Conservation (phyloP, 2,888 invertebrate species). For the Noctuana brunneofusca region DNA sequence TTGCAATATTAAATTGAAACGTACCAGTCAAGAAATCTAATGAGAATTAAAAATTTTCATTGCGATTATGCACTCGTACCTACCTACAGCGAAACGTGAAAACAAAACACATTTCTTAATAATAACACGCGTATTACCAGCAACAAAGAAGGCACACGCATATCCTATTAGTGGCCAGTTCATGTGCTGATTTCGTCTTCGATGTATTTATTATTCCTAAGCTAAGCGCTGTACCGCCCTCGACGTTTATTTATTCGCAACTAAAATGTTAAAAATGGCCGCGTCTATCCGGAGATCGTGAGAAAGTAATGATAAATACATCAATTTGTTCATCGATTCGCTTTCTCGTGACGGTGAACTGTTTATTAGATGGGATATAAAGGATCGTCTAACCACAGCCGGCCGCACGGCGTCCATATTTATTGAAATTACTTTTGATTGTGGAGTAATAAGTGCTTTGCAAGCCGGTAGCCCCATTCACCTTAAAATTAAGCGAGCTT, state of each 20-base stretch:
- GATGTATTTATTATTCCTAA: constrained; percentile 13
- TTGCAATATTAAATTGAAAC: too few relatives aligned
- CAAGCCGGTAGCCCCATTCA: constrained; percentile 69
- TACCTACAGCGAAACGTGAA: background rate
- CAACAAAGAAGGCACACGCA: constrained; percentile 17
- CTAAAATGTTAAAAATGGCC: constrained; percentile 45
- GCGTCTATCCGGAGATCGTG: constrained; percentile 65
- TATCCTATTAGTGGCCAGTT: background rate
- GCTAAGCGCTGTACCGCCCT: constrained; percentile 27
- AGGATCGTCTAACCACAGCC: constrained; percentile 66
- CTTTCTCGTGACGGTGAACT: constrained; percentile 80
- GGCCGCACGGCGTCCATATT: constrained; percentile 67
- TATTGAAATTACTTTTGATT: constrained; percentile 83
- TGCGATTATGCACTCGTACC: background rate
- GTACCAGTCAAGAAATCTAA: too few relatives aligned
- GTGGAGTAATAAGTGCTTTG: constrained; percentile 70
- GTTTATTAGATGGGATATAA: constrained; percentile 78
- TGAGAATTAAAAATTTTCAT: too few relatives aligned
- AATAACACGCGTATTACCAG: background rate
- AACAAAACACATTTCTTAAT: background rate
- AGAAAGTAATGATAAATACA: constrained; percentile 81
- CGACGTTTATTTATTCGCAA: constrained; percentile 44
- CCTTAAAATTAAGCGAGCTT: constrained; percentile 69
- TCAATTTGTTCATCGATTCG: constrained; percentile 75
- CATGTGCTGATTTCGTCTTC: background rate